Base-by-base conservation (phyloP, 37 sponge, comb jelly and placozoan species). In the Theonella swinhoei region DNA sequence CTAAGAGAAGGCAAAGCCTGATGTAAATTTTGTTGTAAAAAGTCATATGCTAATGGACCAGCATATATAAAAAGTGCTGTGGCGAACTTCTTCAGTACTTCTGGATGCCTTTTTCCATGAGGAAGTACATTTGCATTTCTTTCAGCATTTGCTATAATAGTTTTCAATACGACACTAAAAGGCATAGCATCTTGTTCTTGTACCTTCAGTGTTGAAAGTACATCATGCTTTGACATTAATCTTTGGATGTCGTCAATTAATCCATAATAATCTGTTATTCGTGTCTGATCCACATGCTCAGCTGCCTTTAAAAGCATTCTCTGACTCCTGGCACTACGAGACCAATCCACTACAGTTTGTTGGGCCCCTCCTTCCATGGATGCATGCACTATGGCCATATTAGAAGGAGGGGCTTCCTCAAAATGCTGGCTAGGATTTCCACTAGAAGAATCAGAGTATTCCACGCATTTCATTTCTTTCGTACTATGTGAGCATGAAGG, bases 21-120 rank as follows among this genome's bases (percentile, higher is more conserved):
- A n/a, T 85, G 85, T 64, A 89, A 33, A 66, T 89, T 89, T 66
- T 54, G 75, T 3, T 89, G 90, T 11, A 89, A 5, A 79, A 89
- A 89, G 1, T 84, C 76, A 65, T 88, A 88, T 35, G 89, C 83
- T 8, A 88, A 30, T 14, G 89, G 78, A 2, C 89, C 89, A 40
- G 79, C 24, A 42, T 77, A 82, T 32, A 88, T 81, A 54, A 88
- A 74, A 14, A 88, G 67, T 40, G 83, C 35, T 70, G 89, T 82
- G 19, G 74, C 22, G 77, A 88, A 88, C 36, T 87, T 87, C 68
- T 79, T 87, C 35, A 87, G 7, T 29, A 80, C 29, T 30, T 80
- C 76, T 23, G 67, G 30, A 74, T 80, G 81, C 75, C 83, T 70
- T 72, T 72, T 76, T 35, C 68, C 70, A 2, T 38, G 29, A 26